Base-by-base conservation (phyloP, 2,113 vertebrate species). In the Nothobranchius furzeri region DNA sequence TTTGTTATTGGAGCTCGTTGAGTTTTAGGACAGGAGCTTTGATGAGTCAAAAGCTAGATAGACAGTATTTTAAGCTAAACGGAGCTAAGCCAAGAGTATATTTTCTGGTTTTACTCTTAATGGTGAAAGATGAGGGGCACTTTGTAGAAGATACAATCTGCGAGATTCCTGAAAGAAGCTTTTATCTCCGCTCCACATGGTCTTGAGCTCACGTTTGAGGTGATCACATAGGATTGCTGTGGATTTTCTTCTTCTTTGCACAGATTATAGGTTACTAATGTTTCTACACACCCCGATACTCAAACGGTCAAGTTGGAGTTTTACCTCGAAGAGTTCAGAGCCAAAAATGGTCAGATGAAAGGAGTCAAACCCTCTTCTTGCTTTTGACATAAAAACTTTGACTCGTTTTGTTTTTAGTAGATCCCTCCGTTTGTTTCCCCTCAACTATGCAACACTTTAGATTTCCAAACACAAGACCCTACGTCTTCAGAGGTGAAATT, bases 371-470 rank as follows among this genome's bases (percentile, higher is more conserved):
- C 70, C 85, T 83, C 43, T 12, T 79, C 69, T 68, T 64, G 68
- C 61, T 66, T 78, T 52, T 61, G 68, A 74, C 56, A 36, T 10
- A 2, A 13, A 30, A 30, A 3, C 2, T 30, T 30, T 30, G 30
- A 14, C 60, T 82, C 13, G 7, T 78, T 81, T 81, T 79, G 58
- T 75, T 40, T 9, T 9, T 30, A 30, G 76, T 64, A 70, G 20
- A 57, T 15, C 70, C 20, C 69, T 58, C 37, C 42, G 25, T 80
- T 68, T 75, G 48, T 40, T 70, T 85, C 61, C 72, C 74, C 78
- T 79, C 48, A 71, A 89, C 91, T 93, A 93, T 92, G 92, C 91
- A 93, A 91, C 85, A 68, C 63, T 82, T 71, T 84, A 52, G 76
- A 79, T 64, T 70, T 75, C 60, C 67, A 75, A 71, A 83, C 63